phyloP scores from a whole-genome alignment of 1,140 invertebrate genomes.

The Paraescarpia echinospica region DNA sequence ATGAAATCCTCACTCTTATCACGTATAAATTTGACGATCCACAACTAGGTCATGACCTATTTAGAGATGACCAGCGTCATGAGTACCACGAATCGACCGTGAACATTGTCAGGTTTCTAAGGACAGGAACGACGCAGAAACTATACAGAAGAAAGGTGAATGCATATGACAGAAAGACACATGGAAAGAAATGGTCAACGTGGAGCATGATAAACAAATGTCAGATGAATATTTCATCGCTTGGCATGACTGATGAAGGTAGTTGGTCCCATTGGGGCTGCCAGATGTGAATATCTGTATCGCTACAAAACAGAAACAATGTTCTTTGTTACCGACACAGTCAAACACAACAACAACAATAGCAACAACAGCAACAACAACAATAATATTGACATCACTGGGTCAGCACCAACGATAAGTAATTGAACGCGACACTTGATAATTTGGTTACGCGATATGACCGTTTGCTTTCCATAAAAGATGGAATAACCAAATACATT shows the following conservation, averaged over 20 bases:
- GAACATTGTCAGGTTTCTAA: neutral
- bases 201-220: neutral
- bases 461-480: neutral
- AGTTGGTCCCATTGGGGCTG: constrained; percentile 9
- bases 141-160: neutral
- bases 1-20: neutral
- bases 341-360: neutral
- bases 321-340: neutral
- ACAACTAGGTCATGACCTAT: neutral
- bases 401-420: neutral
- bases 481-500: neutral
- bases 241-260: neutral
- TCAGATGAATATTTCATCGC: constrained; percentile 1
- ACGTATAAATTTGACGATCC: neutral
- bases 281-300: constrained; percentile 14
- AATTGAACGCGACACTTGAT: neutral
- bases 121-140: neutral
- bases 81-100: neutral
- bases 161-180: neutral
- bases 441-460: neutral
- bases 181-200: neutral
- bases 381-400: neutral
- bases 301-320: constrained; percentile 14
- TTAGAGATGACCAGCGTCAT: neutral
- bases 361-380: neutral